Evolutionary conservation across 2,888 invertebrate species (phyloP).

Genomic region (Nysson spinosus): DNA sequence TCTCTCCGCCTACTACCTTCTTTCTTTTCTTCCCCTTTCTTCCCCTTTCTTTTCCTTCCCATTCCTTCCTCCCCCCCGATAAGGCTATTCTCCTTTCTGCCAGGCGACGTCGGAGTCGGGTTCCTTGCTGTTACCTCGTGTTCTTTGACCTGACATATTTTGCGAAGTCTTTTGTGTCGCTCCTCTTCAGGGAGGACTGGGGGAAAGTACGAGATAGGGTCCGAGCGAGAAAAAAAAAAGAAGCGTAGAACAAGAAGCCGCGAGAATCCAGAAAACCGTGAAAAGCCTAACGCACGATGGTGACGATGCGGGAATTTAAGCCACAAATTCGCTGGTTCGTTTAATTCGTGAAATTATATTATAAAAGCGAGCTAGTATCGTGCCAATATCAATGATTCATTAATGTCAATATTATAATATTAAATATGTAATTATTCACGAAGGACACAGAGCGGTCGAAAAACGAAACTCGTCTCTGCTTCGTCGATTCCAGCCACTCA

Average conservation of each 20-base stretch:
- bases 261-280: slow-evolving; percentile 39
- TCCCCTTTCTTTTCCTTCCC: slow-evolving; percentile 2
- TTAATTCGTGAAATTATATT: too few species aligned
- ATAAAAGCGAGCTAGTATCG: too few species aligned
- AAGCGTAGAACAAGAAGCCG: slow-evolving; percentile 2
- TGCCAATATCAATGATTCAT: too few species aligned
- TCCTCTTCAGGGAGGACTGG: slow-evolving; percentile 32
- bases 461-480: too few species aligned
- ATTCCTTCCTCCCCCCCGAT: not conserved
- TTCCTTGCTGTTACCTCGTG: slow-evolving; percentile 44
- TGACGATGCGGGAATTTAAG: slow-evolving; percentile 32
- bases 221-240: slow-evolving; percentile 29
- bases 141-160: slow-evolving; percentile 67
- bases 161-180: slow-evolving; percentile 60
- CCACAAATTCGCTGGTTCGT: slow-evolving; percentile 44
- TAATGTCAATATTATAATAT: too few species aligned
- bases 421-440: too few species aligned
- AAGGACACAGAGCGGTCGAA: too few species aligned
- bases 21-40: not conserved
- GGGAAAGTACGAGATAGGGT: slow-evolving; percentile 27
- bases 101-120: slow-evolving; percentile 21
- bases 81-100: slow-evolving; percentile 12
- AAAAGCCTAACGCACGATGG: slow-evolving; percentile 44
- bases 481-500: too few species aligned
- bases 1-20: slow-evolving; percentile 2